Evolutionary conservation across 2,888 invertebrate genomes (phyloP), one percentile per base, ranked within the genome.

Genomic region (Coelinius sp.): DNA sequence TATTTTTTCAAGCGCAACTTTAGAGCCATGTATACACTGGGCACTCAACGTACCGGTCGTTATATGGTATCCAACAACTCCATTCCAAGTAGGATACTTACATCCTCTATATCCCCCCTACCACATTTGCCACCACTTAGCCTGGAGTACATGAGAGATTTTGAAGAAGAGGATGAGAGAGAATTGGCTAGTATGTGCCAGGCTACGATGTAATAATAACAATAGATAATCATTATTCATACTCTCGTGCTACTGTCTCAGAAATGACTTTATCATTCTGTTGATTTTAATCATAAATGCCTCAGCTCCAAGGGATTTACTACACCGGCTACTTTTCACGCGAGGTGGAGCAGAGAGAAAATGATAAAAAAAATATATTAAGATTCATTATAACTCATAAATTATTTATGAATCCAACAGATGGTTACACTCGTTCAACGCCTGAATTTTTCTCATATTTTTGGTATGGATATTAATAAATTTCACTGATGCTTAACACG

Each of bases 41-140:
- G 56, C 66, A 44, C 46, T 69, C 46, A 62, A 59, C 44, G 38
- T 68, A 65, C 53, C 64, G 63, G 68, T 52, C 72, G 74, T 71
- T 68, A 73, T 70, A 69, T n/a, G n/a, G 68, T 70, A 63, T 72
- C 66, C 20, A 74, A 76, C 73, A 63, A 71, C 68, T 74, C 64
- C 68, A 74, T 74, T 70, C 68, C 49, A 27, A 68, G 7, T 27
- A 25, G 62, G 31, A 35, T 59, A 59, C 59, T 59, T 59, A 35
- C 59, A 17, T 59, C 25, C 27, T 27, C 53, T 53, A 24, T 53
- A 14, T 56, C 14, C 14, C 46, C 17, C 46, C 5, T 7, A 3
- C 31, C 35, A 8, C 17, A 31, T 17, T 10, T 35, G 10, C 35
- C 35, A 20, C 31, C 59, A 27, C 31, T 59, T 31, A 53, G 53